Percentiles rank a stretch among this genome's conserved stretches.
Evolutionary conservation across 2,797 vertebrate species (phyloP).

Genomic region (Sebastes melanostomus): DNA sequence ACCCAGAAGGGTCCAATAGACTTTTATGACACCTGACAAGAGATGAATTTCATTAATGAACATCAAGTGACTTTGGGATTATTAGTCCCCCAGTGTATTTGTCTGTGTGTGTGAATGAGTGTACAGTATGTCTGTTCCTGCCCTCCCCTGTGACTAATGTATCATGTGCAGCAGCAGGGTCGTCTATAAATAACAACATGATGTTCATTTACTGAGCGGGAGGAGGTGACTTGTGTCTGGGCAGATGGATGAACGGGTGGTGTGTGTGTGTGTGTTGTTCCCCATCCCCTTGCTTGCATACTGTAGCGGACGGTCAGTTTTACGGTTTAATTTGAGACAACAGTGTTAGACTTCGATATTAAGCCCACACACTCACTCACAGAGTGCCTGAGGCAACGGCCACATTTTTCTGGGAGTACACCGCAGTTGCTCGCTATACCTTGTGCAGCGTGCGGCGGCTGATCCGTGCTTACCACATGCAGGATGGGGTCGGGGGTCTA

Average conservation of each 20-base stretch:
- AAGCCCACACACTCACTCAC: constrained; percentile 1
- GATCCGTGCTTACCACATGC: constrained; percentile 40
- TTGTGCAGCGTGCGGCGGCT: constrained; percentile 24
- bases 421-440: constrained; percentile 18
- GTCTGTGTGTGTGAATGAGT: constrained; percentile 9
- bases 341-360: background rate
- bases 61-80: constrained; percentile 56
- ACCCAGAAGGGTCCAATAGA: constrained; percentile 23
- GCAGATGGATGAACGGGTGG: constrained; percentile 52
- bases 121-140: constrained; percentile 4
- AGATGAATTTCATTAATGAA: constrained; percentile 47
- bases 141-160: constrained; percentile 61
- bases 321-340: constrained; percentile 34
- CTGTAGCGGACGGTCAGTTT: constrained; percentile 12
- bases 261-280: constrained; percentile 12
- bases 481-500: constrained; percentile 23
- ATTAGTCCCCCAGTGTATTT: constrained; percentile 28
- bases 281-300: constrained; percentile 8
- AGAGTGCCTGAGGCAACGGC: constrained; percentile 1
- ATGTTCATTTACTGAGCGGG: constrained; percentile 64
- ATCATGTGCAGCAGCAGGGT: constrained; percentile 62
- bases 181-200: constrained; percentile 77
- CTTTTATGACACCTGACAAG: constrained; percentile 41
- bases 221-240: constrained; percentile 54
- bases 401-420: constrained; percentile 19